phyloP scores from a whole-genome alignment of 1,140 invertebrate genomes.

The Nasonia longicornis region DNA sequence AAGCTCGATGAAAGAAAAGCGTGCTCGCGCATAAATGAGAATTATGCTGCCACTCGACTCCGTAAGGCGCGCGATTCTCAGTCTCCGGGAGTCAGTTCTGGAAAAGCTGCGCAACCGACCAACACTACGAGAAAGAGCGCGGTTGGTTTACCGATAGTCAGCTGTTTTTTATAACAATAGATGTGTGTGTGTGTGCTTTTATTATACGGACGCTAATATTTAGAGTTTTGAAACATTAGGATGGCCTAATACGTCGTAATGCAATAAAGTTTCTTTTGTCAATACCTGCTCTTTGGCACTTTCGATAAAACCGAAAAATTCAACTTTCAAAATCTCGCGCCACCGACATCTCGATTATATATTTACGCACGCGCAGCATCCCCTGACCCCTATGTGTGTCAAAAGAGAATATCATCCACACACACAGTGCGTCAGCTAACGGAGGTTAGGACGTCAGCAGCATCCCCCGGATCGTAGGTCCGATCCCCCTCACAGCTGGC shows the following conservation, averaged over 20 bases:
- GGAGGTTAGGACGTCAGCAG: neutral
- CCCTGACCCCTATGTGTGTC: neutral
- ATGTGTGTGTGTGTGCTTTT: too few relatives aligned
- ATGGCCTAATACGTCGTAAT: too few relatives aligned
- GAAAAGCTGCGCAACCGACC: neutral
- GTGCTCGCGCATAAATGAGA: constrained; percentile 39
- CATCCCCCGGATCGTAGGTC: too few relatives aligned
- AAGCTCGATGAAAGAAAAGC: constrained; percentile 24
- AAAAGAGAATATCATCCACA: neutral
- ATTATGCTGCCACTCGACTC: neutral
- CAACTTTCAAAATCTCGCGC: neutral
- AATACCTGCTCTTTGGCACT: too few relatives aligned
- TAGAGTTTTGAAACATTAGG: too few relatives aligned
- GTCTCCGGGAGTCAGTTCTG: constrained; percentile 8
- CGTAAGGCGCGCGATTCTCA: neutral
- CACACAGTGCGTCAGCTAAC: too few relatives aligned
- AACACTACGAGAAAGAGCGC: too few relatives aligned
- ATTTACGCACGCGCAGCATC: neutral
- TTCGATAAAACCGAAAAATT: neutral
- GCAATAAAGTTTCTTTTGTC: too few relatives aligned
- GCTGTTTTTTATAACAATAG: neutral
- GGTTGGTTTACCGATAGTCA: neutral
- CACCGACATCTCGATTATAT: neutral
- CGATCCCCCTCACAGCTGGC: too few relatives aligned
- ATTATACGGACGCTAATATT: too few relatives aligned